A percentile compares a stretch with the other conserved stretches of the same genome.
Conservation (phyloP, 2,113 vertebrate genomes). For the Sinocyclocheilus grahami region DNA sequence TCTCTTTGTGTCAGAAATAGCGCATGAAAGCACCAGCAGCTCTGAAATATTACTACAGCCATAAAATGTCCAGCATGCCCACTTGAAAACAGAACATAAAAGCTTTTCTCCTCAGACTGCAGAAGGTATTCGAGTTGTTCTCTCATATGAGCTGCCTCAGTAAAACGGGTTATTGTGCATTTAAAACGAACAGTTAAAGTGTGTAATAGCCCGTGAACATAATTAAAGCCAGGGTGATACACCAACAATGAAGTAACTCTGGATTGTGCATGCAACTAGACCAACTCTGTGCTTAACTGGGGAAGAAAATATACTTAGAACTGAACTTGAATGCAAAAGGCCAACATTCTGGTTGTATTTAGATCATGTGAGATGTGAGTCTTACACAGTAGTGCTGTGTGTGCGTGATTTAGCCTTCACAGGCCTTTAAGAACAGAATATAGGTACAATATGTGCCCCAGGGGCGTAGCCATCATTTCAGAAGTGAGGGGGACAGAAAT, state of each 20-base stretch:
- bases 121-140: not conserved
- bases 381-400: not conserved
- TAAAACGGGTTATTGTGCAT: constrained; percentile 21
- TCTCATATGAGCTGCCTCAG: not conserved
- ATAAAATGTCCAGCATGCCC: constrained; percentile 43
- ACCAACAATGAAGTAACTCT: not conserved
- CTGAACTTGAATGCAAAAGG: not conserved
- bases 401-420: not conserved
- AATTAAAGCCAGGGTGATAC: constrained; percentile 1
- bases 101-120: constrained; percentile 16
- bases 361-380: not conserved
- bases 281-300: not conserved
- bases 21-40: constrained; percentile 52
- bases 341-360: not conserved
- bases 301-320: not conserved
- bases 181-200: constrained; percentile 31
- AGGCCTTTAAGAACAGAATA: constrained; percentile 5
- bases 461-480: too few relatives aligned
- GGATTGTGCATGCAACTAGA: not conserved
- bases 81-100: constrained; percentile 27
- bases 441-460: constrained; percentile 1
- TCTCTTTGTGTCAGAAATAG: constrained; percentile 57
- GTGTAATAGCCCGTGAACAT: not conserved
- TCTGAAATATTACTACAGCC: constrained; percentile 46
- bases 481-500: too few relatives aligned